Evolutionary conservation across 2,797 vertebrate species (phyloP).

Genomic region (Sebastes vulpes): DNA sequence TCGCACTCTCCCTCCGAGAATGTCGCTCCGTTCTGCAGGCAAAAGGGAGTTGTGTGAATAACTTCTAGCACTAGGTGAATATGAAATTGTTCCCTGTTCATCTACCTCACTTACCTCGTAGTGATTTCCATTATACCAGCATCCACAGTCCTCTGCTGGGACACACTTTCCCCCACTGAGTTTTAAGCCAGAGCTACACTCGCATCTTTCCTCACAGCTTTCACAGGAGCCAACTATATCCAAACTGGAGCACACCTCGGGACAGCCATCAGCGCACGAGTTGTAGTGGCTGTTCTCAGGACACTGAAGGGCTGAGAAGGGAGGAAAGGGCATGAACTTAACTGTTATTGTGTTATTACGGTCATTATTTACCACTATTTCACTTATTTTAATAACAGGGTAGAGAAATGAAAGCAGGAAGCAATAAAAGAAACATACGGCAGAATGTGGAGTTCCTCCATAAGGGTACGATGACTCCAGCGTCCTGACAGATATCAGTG

Average conservation of each 20-base stretch:
- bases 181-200: conserved; percentile 87
- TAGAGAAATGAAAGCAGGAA: conserved; percentile 5
- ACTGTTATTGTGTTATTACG: not conserved
- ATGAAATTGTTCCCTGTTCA: not conserved
- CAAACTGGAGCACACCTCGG: conserved; percentile 79
- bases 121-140: conserved; percentile 84
- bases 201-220: conserved; percentile 86
- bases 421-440: conserved; percentile 77
- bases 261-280: conserved; percentile 85
- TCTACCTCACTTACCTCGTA: conserved; percentile 67
- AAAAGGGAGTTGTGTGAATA: conserved; percentile 5
- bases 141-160: conserved; percentile 85
- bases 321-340: not conserved
- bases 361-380: not conserved
- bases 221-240: conserved; percentile 67
- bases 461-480: conserved; percentile 72
- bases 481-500: conserved; percentile 81
- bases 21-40: conserved; percentile 77
- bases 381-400: not conserved
- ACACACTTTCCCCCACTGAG: conserved; percentile 86
- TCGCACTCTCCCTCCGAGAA: conserved; percentile 76
- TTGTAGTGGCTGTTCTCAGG: conserved; percentile 88
- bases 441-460: conserved; percentile 90
- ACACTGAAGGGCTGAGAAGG: conserved; percentile 82
- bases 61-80: not conserved